Evolutionary conservation across 2,113 vertebrate species (phyloP).

Genomic region (Rhea americana): DNA sequence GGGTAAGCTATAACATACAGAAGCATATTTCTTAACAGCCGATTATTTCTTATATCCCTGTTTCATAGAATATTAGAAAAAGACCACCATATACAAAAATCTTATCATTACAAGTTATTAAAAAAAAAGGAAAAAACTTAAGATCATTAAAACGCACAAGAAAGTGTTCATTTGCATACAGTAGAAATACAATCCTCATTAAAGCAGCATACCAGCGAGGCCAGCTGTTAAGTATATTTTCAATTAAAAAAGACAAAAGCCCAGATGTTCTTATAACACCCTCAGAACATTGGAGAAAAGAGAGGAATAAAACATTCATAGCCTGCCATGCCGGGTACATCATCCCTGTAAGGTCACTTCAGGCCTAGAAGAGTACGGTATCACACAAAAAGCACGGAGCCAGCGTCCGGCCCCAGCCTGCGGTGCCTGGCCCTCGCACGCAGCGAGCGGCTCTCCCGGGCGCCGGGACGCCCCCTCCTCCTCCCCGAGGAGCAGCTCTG

Average conservation of each 20-base stretch:
- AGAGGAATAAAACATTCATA: slow-evolving; percentile 51
- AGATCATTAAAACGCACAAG: slow-evolving; percentile 35
- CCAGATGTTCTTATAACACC: slow-evolving; percentile 37
- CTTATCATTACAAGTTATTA: slow-evolving; percentile 40
- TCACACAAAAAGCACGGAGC: background rate
- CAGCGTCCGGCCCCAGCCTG: background rate
- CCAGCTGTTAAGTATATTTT: slow-evolving; percentile 23
- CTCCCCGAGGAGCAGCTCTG: background rate
- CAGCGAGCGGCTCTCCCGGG: background rate
- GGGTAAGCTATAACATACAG: background rate
- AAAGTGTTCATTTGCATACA: slow-evolving; percentile 49
- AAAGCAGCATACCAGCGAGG: slow-evolving; percentile 30
- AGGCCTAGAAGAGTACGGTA: slow-evolving; percentile 26
- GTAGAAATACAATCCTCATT: slow-evolving; percentile 61
- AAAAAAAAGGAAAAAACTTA: background rate
- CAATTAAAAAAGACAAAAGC: slow-evolving; percentile 53
- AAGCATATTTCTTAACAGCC: background rate
- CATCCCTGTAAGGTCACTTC: slow-evolving; percentile 67
- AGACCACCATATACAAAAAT: slow-evolving; percentile 56
- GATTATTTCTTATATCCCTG: background rate
- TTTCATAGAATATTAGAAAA: slow-evolving; percentile 37
- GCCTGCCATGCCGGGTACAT: slow-evolving; percentile 23
- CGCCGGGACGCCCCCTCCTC: background rate
- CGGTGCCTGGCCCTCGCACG: background rate
- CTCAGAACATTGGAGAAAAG: slow-evolving; percentile 18